Evolutionary conservation across 2,888 invertebrate genomes (phyloP), one percentile per base, ranked within the genome.

Genomic region (Acrocera orbiculus): DNA sequence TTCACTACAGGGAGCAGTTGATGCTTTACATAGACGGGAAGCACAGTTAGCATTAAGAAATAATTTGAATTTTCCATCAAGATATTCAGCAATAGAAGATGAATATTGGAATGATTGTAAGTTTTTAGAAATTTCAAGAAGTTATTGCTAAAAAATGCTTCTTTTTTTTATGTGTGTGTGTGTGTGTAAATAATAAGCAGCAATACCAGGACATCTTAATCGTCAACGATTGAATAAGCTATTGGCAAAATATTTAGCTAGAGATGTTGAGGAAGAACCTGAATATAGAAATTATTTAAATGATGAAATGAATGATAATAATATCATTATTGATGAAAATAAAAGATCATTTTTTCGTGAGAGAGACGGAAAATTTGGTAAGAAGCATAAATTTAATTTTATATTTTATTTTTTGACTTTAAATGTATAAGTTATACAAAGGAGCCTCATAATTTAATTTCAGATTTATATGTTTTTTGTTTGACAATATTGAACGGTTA

Each of bases 31-130:
- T 40, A 53, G 56, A 28, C 54, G 56, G 8, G 59, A 60, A 43
- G 39, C 42, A 31, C 45, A 47, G 42, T 39, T 47, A 40, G 45
- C 46, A 31, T 38, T 47, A 36, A 44, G 44, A 38, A 44, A 47
- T 37, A 44, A 44, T 41, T 44, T 42, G 24, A 44, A 43, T 37
- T 31, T 34, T 14, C 29, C 30, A 13, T 33, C 29, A 25, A 38
- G 37, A 25, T 40, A 42, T 30, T 28, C 36, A 14, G 32, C 36
- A 22, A 44, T 42, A 24, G 30, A 39, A 40, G 31, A 38, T 35
- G 56, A 57, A 33, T 57, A 57, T 42, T 57, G 56, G 56, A 54
- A 54, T 36, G 55, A 56, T 43, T 57, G 58, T 58, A 45, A 51
- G 51, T 47, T 30, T 13, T 19, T 14, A 16, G 16, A 35, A 22